Evolutionary conservation across 2,888 invertebrate species (phyloP), one percentile per base, ranked within the genome.

Genomic region (Plagodis pulveraria): DNA sequence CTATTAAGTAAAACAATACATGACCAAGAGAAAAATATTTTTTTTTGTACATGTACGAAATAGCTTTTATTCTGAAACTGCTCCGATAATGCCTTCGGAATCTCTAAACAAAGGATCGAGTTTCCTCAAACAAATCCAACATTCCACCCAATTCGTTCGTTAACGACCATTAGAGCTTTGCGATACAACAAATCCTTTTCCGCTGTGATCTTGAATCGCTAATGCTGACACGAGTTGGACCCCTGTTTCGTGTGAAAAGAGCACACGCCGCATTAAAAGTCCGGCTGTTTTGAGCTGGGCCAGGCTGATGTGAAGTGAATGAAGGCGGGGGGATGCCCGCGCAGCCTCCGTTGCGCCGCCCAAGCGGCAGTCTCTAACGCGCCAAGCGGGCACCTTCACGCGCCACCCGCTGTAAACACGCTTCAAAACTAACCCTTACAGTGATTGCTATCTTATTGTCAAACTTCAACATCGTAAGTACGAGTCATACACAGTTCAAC

Each of bases 201-300:
- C 68, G 74, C 47, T 75, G 74, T 77, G 74, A 78, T 81, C 77
- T 78, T 73, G 77, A 78, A 78, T 79, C 63, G 71, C 71, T 76
- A 76, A 80, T 80, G 77, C 76, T 78, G 76, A 78, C 77, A 76
- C 70, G 71, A 72, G 66, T 72, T 68, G 62, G 77, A 70, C 75
- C 76, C 71, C 69, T 78, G 76, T 83, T 83, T 81, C 78, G 77
- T 81, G 79, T 80, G 78, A 85, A 86, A 87, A 86, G 79, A 83
- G 84, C 86, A 85, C 86, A 87, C 85, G 87, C 87, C 87, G 86
- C 88, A 86, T 87, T 86, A 84, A 81, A 84, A 88, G 86, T 89
- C 86, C 84, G 84, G 80, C 86, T 84, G 87, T 88, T 86, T 83
- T 77, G 82, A 83, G 85, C 85, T 81, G 83, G 84, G 88, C 84